phyloP scores from a whole-genome alignment of 2,797 vertebrate species.

The Acanthornis magna region DNA sequence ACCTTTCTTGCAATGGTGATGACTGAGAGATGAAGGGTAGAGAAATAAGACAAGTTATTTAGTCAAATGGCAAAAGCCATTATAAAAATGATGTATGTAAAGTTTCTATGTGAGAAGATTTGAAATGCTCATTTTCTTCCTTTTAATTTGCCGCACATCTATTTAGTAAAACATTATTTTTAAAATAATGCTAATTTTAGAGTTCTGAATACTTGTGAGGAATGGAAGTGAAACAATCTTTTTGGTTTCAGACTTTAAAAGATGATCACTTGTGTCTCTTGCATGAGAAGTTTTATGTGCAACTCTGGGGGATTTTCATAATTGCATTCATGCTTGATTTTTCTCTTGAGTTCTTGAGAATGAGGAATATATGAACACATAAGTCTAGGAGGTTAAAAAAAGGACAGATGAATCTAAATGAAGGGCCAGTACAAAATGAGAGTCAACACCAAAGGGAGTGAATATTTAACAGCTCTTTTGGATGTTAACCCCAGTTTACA shows the following conservation, averaged over 20 bases:
- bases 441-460: background rate
- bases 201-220: background rate
- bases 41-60: background rate
- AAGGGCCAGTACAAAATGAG: background rate
- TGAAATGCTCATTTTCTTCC: background rate
- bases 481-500: background rate
- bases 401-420: background rate
- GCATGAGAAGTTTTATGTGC: background rate
- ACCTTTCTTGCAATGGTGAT: background rate
- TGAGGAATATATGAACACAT: background rate
- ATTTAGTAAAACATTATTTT: background rate
- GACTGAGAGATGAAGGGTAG: background rate
- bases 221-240: background rate
- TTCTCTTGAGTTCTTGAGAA: background rate
- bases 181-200: background rate
- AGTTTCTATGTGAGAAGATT: background rate
- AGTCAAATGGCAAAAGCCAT: background rate
- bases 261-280: background rate
- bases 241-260: background rate
- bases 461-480: background rate
- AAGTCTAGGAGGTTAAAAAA: background rate
- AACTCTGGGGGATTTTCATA: background rate
- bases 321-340: background rate
- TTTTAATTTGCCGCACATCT: background rate
- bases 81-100: background rate